Percentiles rank a stretch among this genome's conserved stretches.
Evolutionary conservation across 2,888 invertebrate genomes (phyloP).

Genomic region (Eurytoma adleriae): DNA sequence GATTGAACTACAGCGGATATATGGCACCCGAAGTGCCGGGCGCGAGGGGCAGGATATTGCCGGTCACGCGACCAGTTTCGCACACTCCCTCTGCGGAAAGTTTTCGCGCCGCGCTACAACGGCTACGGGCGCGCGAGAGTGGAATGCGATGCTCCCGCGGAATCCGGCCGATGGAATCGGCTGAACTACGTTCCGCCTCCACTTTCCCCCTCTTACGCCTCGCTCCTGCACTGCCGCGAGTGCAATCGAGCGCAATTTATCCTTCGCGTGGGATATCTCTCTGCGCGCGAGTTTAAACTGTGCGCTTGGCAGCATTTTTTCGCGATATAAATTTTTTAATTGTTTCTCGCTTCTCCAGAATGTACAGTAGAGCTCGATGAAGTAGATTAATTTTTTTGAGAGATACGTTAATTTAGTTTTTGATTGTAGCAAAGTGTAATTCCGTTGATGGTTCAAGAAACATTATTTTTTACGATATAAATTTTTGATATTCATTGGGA

Average conservation of each 20-base stretch:
- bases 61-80: constrained; percentile 62
- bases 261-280: background rate
- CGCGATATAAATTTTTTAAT: too few species aligned
- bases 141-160: constrained; percentile 45
- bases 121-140: constrained; percentile 14
- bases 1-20: constrained; percentile 65
- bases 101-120: background rate
- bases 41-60: constrained; percentile 28
- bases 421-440: too few species aligned
- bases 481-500: too few species aligned
- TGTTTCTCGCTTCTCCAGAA: too few species aligned
- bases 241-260: constrained; percentile 44
- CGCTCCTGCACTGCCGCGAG: background rate
- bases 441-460: too few species aligned
- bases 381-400: too few species aligned
- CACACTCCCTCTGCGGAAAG: background rate
- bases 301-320: too few species aligned
- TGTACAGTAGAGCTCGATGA: too few species aligned
- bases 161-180: constrained; percentile 28
- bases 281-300: background rate
- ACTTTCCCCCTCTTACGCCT: background rate
- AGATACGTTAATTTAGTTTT: too few species aligned
- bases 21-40: constrained; percentile 4
- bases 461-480: too few species aligned
- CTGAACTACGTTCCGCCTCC: background rate